A percentile compares a stretch with the other conserved stretches of the same genome.
Evolutionary conservation across 1,140 invertebrate species (phyloP).

Genomic region (Laodelphax striatellus): DNA sequence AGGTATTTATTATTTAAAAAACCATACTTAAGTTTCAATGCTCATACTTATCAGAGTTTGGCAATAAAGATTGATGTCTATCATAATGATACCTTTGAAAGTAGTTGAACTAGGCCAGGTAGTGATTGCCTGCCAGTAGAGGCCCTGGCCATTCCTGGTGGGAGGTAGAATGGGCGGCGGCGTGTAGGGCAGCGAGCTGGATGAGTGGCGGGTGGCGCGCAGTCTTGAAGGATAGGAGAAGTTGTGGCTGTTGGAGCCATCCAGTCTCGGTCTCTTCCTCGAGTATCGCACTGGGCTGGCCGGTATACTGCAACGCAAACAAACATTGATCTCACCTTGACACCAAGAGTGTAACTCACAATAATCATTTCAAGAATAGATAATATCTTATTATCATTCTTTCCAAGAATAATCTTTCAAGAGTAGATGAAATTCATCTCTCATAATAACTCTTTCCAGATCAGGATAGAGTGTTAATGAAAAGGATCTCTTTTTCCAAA

Average conservation of each 20-base stretch:
- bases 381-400: too few relatives aligned
- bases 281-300: slow-evolving; percentile 47
- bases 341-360: too few relatives aligned
- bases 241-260: slow-evolving; percentile 26
- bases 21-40: too few relatives aligned
- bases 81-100: slow-evolving; percentile 22
- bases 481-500: too few relatives aligned
- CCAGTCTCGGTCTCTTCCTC: slow-evolving; percentile 48
- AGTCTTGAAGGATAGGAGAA: slow-evolving; percentile 37
- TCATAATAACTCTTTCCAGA: too few relatives aligned
- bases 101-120: slow-evolving; percentile 25
- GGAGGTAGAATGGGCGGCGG: slow-evolving; percentile 88
- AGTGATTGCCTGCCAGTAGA: slow-evolving; percentile 53
- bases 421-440: too few relatives aligned
- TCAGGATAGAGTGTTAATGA: too few relatives aligned
- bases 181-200: slow-evolving; percentile 51
- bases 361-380: too few relatives aligned
- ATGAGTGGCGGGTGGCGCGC: slow-evolving; percentile 36
- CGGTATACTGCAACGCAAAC: slow-evolving; percentile 37
- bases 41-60: too few relatives aligned
- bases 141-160: slow-evolving; percentile 68
- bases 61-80: too few relatives aligned
- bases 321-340: not conserved
- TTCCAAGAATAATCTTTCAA: too few relatives aligned
- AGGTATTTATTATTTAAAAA: too few relatives aligned